Evolutionary conservation across 2,888 invertebrate species (phyloP), one percentile per base, ranked within the genome.

Genomic region (Microdon myrmicae): DNA sequence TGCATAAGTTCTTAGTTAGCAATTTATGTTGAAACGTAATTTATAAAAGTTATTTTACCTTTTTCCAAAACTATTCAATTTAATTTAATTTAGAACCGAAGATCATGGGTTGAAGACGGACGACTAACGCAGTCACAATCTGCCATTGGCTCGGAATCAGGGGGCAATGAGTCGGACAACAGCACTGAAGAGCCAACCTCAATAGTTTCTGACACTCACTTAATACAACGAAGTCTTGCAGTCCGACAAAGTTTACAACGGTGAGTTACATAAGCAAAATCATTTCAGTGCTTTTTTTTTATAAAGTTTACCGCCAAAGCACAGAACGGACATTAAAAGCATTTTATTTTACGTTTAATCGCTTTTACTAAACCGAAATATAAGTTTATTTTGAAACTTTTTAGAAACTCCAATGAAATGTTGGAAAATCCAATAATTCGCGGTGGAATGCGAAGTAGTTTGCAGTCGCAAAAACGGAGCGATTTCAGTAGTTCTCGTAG

Each of bases 131-230:
- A 87, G 69, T 87, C 88, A 0, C 87, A 88, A 71, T 81, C 87
- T 58, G 86, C 86, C 3, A 77, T 87, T 37, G 87, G 86, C 16
- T 87, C 87, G 3, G 86, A 86, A 74, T 90, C 90, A 0, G 89
- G 88, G 10, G 87, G 85, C 16, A 87, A 86, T 71, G 91, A 91
- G 75, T 92, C 92, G 0, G 92, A 92, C 72, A 90, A 87, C 37
- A 91, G 91, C 67, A 83, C 83, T 34, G 90, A 90, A 70, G 90
- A 87, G 59, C 79, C 79, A 6, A 70, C 72, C 23, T 80, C 81
- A 2, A 74, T 77, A 32, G 75, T 75, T 5, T 76, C 83, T 1
- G 86, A 86, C 58, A 84, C 83, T 56, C 76, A 81, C 66, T 54
- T 78, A 22, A 58, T 83, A 75, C 54, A 85, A 81, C 80, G 82